Base-by-base conservation (phyloP, 2,113 vertebrate species). In the Globicephala melas region DNA sequence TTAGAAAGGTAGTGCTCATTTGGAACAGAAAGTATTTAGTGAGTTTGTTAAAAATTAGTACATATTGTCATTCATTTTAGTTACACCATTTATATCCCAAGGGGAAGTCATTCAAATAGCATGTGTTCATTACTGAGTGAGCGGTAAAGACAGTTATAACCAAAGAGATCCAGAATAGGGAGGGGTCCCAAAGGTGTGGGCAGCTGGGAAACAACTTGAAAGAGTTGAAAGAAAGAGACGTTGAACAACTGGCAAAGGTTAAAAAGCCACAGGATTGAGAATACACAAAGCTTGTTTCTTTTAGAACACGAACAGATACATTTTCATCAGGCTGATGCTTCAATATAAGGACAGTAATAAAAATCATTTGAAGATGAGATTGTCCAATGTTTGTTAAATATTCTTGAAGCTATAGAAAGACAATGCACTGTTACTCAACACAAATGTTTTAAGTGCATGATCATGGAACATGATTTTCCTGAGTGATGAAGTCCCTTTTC, bases 1-100 rank as follows among this genome's bases (percentile, higher is more conserved):
- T 94, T 96, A 71, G n/a, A 84, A 93, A 73, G 13, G 18, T 41
- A 79, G 25, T 74, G 20, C 38, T 97, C 70, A 95, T 84, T 74
- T 89, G 55, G 38, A 92, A 67, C 18, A 94, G 38, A 84, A 94
- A 74, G 79, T 9, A 84, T 84, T 84, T 76, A 50, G 15, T 77
- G 31, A 71, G 55, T 79, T 94, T 91, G 36, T 84, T 79, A 83
- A 80, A 89, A 84, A 79, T 55, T 50, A 87, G n/a, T 88, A 53
- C 5, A 65, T 88, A 71, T 65, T 88, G 31, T 87, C 41, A 83
- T 84, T 91, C 41, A 44, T 85, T 88, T 96, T 79, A 84, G 55
- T 87, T 87, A 41, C 0, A 84, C 41, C 44, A 79, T 87, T 96
- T 21, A 83, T 31, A 79, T 83, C 17, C 21, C 68, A 79, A 87